These are phyloP conservation scores for Oplegnathus fasciatus DNA, from an alignment of 2,113 vertebrate genomes.

Conservation along the genomic window DNA sequence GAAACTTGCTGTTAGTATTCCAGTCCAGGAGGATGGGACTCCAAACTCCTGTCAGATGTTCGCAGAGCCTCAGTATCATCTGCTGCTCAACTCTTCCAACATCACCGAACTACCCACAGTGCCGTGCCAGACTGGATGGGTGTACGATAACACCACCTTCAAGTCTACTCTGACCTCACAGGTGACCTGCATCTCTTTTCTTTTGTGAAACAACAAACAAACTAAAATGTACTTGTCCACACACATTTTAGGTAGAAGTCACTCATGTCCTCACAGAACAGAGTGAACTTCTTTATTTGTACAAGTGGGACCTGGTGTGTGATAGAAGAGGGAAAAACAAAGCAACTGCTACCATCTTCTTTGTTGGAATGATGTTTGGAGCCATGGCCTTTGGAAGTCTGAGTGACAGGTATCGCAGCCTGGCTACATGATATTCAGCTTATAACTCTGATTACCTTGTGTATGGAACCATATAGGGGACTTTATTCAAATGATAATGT, in stretches of 20 bases:
- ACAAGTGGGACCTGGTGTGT: slow-evolving; percentile 91
- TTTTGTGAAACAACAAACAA: not conserved
- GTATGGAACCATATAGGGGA: too few species aligned
- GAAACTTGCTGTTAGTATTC: slow-evolving; percentile 82
- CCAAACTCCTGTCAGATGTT: slow-evolving; percentile 89
- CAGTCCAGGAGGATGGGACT: slow-evolving; percentile 80
- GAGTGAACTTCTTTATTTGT: not conserved
- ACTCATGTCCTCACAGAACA: too few species aligned
- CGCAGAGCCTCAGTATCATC: slow-evolving; percentile 83
- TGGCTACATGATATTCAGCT: not conserved
- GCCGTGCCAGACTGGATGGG: slow-evolving; percentile 89
- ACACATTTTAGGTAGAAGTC: too few species aligned
- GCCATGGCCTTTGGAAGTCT: slow-evolving; percentile 86
- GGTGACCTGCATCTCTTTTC: slow-evolving; percentile 75
- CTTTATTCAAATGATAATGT: too few species aligned
- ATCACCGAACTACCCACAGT: slow-evolving; percentile 55
- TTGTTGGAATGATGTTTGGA: slow-evolving; percentile 87
- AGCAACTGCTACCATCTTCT: slow-evolving; percentile 87
- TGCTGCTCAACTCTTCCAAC: slow-evolving; percentile 83
- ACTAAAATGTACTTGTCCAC: not conserved
- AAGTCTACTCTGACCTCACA: slow-evolving; percentile 89
- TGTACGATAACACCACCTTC: slow-evolving; percentile 87
- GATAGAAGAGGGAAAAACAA: slow-evolving; percentile 86
- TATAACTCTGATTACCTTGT: not conserved
- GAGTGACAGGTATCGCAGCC: slow-evolving; percentile 86